Evolutionary conservation across 2,797 vertebrate genomes (phyloP).

Genomic region (Pachyuromys duprasi): DNA sequence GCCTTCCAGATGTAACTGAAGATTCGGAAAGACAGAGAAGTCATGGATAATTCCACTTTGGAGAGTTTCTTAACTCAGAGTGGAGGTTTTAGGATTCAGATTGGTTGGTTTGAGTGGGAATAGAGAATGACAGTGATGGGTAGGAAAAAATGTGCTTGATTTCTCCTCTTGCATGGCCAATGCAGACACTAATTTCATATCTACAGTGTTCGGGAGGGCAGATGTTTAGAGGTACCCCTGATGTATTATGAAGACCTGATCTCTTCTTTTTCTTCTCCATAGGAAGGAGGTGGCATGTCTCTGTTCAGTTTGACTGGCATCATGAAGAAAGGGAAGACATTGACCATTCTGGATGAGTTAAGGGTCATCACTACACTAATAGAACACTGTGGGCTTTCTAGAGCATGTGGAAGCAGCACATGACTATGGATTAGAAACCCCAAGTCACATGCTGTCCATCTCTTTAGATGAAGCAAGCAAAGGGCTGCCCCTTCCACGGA

Average conservation of each 20-base stretch:
- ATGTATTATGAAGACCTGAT: background rate
- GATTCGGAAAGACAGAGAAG: background rate
- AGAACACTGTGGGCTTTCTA: background rate
- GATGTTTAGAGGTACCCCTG: background rate
- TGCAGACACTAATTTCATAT: background rate
- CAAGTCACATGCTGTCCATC: too few relatives aligned
- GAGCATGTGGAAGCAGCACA: background rate
- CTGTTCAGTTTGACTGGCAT: background rate
- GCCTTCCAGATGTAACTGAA: background rate
- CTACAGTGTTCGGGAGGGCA: background rate
- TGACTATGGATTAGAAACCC: accelerated
- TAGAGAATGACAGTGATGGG: background rate
- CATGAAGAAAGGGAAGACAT: background rate
- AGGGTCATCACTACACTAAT: background rate
- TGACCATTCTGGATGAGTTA: background rate
- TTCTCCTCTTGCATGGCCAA: too few relatives aligned
- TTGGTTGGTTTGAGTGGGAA: background rate
- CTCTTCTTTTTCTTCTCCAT: background rate
- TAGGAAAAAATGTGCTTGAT: background rate
- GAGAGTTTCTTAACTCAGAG: background rate
- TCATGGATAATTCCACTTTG: background rate
- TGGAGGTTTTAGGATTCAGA: background rate
- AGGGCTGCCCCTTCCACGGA: background rate
- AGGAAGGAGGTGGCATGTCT: background rate
- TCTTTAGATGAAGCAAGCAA: background rate